phyloP scores from a whole-genome alignment of 64 coral and sea anemone species.

The Montipora capricornis region DNA sequence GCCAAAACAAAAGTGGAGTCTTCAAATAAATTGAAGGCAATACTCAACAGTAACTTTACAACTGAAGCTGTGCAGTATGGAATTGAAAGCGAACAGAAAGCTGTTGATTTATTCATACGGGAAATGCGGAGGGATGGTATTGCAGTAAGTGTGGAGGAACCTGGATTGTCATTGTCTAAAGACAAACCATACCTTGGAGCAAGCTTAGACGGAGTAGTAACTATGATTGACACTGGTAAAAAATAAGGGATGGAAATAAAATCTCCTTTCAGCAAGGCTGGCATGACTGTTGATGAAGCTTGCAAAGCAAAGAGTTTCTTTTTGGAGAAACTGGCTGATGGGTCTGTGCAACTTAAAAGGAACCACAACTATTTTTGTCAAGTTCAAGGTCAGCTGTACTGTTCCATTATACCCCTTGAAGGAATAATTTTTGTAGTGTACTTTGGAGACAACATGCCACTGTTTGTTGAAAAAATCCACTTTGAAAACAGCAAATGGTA shows the following conservation, averaged over 20 bases:
- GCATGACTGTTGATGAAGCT: too few species aligned
- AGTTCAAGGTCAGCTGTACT: slow-evolving; percentile 65
- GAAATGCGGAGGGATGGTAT: slow-evolving; percentile 6
- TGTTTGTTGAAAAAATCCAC: slow-evolving; percentile 36
- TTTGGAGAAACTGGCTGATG: too few species aligned
- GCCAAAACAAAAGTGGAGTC: too few species aligned
- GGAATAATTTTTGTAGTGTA: slow-evolving; percentile 30
- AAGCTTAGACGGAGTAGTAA: too few species aligned
- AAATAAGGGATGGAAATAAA: too few species aligned
- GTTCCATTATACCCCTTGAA: slow-evolving; percentile 24
- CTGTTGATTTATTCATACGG: slow-evolving; percentile 23
- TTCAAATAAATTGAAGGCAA: too few species aligned
- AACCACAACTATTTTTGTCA: slow-evolving; percentile 63
- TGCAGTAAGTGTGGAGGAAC: slow-evolving; percentile 13
- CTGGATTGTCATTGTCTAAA: background rate
- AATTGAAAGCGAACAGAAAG: slow-evolving; percentile 17
- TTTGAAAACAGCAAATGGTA: slow-evolving; percentile 25
- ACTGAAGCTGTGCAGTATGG: background rate
- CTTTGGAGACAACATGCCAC: slow-evolving; percentile 34
- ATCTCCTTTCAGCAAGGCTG: too few species aligned
- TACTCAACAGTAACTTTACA: too few species aligned
- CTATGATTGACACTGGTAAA: too few species aligned
- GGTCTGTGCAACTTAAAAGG: background rate
- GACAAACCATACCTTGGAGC: too few species aligned
- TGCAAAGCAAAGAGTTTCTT: too few species aligned